Base-by-base conservation (phyloP, 1,140 invertebrate genomes). In the Sycophila sp. region DNA sequence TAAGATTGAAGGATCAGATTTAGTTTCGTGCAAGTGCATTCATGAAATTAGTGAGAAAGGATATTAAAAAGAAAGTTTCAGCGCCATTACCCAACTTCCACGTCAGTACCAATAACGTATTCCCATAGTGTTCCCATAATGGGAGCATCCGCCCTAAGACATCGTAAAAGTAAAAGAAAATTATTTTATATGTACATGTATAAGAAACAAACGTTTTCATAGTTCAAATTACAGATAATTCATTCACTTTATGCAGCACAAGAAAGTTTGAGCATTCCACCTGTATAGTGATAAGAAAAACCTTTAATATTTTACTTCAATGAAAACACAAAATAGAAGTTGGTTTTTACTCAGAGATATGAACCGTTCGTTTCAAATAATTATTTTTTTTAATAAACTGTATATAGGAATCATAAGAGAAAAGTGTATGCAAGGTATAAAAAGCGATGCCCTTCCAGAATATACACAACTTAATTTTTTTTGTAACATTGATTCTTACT, bases 71-170 rank as follows among this genome's bases (percentile, higher is more conserved):
- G 53, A 65, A 68, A 51, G 15, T 56, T 36, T 69, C 10, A 75
- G 19, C 73, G 62, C 58, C 74, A 87, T 92, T 92, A 95, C 94
- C 93, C 93, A 80, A 90, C 83, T 72, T 89, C 87, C 76, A 91
- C 81, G 84, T 97, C 95, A 78, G 91, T 91, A 86, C 90, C 91
- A 80, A 98, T 89, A 81, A 91, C 88, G 87, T 91, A 92, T 89
- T 98, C 97, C 96, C 96, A 98, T 74, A 95, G 86, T 88, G 97
- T 94, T 77, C 92, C 95, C 92, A 98, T 93, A 77, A 98, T 92
- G 75, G 96, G 96, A 80, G 96, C 96, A 91, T 99, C 96, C 77
- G 96, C 96, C 96, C 96, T 96, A 83, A 85, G 72, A 88, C 89
- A 55, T n/a, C 78, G 85, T 64, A 78, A 82, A 71, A 78, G 71